Base-by-base conservation (phyloP, 2,888 invertebrate genomes). In the Ophonus ardosiacus region DNA sequence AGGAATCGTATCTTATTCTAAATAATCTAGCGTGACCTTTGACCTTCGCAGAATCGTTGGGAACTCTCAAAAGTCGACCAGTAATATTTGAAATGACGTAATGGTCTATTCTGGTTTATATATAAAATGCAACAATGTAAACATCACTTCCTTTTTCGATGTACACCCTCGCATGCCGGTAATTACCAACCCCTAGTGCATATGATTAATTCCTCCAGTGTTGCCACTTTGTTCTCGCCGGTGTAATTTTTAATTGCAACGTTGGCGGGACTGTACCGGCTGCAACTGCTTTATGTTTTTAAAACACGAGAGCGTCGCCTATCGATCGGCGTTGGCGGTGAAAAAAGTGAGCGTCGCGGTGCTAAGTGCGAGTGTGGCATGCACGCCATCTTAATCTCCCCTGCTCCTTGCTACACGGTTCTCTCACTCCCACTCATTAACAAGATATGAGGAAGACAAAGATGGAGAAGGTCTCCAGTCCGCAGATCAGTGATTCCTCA, bases 301-400 rank as follows among this genome's bases (percentile, higher is more conserved):
- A 90, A 90, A 90, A 90, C 90, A 90, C 89, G 90, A 90, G 90
- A 90, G 89, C 89, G 90, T 90, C 90, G 89, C 88, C 88, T 89
- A 90, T 91, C 90, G 90, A 90, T 90, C 90, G 89, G 85, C 87
- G 88, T 88, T 87, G 78, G 83, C 56, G 86, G 86, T 86, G 87
- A 89, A 90, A 91, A 90, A 90, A 90, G 89, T 90, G 89, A 90
- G 90, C 90, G 90, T 90, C 90, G 90, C 90, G 90, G 91, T 90
- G 91, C 91, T 91, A 91, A 91, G 91, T 91, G 91, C 90, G 90
- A 91, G 90, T 91, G 90, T 91, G 90, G 91, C 91, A 91, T 91
- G 91, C 91, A 91, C 91, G 91, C 90, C 91, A 91, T 91, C 91
- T 91, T 91, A 91, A 84, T 84, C 84, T 84, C 65, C 79, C 59